Percentiles rank a stretch among this genome's conserved stretches.
phyloP scores from a whole-genome alignment of 2,113 vertebrate species.

The Murina feae region DNA sequence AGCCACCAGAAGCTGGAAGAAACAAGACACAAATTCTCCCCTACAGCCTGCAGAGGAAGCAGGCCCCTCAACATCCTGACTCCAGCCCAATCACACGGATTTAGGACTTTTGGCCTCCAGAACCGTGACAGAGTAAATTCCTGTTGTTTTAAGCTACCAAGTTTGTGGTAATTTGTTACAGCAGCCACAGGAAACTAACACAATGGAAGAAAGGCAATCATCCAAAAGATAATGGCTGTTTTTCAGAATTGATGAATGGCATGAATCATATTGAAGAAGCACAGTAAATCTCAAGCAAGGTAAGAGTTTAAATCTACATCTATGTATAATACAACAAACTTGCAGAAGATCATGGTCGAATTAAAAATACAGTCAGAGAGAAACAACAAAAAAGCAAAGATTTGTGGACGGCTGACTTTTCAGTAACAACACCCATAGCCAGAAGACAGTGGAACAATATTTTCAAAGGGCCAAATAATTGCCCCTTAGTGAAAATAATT shows the following conservation, averaged over 20 bases:
- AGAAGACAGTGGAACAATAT: not conserved
- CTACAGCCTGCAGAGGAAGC: not conserved
- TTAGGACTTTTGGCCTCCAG: not conserved
- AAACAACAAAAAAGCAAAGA: not conserved
- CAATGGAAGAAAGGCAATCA: not conserved
- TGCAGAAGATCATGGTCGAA: not conserved
- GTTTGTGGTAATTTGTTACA: not conserved
- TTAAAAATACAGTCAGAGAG: not conserved
- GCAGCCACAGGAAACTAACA: not conserved
- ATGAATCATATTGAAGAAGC: not conserved
- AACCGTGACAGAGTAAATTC: not conserved
- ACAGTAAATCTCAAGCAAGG: not conserved
- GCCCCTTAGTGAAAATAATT: not conserved
- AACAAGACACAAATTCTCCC: not conserved
- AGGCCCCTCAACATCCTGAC: not conserved
- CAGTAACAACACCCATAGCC: not conserved
- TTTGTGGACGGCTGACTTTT: not conserved
- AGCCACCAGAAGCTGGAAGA: not conserved
- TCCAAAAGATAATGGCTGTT: not conserved
- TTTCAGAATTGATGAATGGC: not conserved
- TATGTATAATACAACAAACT: not conserved
- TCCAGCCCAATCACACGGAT: not conserved
- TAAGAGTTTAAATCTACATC: not conserved
- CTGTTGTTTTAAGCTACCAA: not conserved
- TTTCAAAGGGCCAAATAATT: not conserved